Percentiles rank a stretch among this genome's conserved stretches.
These are phyloP conservation scores for Drosophila suzukii DNA, from an alignment of 1,140 invertebrate species.

Conservation along the genomic window DNA sequence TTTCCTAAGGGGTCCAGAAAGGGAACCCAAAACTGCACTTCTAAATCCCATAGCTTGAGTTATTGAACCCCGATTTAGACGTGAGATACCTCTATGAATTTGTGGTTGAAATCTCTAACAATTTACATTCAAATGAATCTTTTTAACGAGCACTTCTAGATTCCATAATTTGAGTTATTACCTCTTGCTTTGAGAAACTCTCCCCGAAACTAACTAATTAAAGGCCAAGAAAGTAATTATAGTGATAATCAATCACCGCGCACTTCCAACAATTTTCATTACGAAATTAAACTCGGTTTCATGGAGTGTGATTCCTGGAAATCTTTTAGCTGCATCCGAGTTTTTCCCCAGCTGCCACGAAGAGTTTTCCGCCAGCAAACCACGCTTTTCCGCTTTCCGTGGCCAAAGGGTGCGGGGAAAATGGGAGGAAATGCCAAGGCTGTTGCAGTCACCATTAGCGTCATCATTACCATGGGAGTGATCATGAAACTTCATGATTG, in stretches of 20 bases:
- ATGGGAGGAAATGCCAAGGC: conserved; percentile 16
- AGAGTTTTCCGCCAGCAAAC: conserved; percentile 2
- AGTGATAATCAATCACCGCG: conserved; percentile 33
- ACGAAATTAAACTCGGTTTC: conserved; percentile 35
- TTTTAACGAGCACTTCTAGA: too few species aligned
- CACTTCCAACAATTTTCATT: conserved; percentile 22
- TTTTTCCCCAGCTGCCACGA: conserved; percentile 3
- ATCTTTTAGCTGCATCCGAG: conserved; percentile 23
- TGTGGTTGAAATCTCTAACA: too few species aligned
- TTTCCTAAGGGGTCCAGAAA: too few species aligned
- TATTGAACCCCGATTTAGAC: too few species aligned
- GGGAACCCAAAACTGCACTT: too few species aligned
- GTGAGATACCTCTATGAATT: too few species aligned
- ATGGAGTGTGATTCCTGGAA: conserved; percentile 25
- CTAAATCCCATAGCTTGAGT: too few species aligned
- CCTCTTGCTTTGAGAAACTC: neutral
- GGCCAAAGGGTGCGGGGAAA: neutral
- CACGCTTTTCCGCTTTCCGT: conserved; percentile 30
- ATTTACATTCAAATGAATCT: too few species aligned
- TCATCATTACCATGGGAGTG: conserved; percentile 48
- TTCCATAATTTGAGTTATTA: too few species aligned
- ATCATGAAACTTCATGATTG: conserved; percentile 63
- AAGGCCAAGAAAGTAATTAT: conserved; percentile 29
- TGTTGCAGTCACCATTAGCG: conserved; percentile 66
- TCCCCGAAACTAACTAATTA: neutral